Percentiles rank a stretch among this genome's conserved stretches.
Conservation (phyloP, 2,113 vertebrate species). For the Rhinolophus sinicus region DNA sequence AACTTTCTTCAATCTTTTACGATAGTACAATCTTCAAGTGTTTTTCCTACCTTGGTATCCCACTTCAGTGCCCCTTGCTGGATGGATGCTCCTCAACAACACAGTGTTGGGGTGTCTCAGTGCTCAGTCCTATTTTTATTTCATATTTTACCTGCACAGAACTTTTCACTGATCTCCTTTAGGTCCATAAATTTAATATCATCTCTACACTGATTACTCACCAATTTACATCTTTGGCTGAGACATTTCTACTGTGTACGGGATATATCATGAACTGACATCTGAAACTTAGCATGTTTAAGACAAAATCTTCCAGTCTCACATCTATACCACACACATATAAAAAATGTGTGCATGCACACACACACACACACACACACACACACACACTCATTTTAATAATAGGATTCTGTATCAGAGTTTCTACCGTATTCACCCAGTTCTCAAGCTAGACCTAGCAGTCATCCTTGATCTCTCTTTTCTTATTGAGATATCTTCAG, state of each 20-base stretch:
- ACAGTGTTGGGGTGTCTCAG: background rate
- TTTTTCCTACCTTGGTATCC: background rate
- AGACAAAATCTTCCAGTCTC: background rate
- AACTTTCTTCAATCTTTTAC: background rate
- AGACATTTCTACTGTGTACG: background rate
- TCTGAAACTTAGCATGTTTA: background rate
- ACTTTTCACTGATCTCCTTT: background rate
- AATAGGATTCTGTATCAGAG: background rate
- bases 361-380: background rate
- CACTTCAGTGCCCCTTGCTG: background rate
- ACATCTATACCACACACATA: background rate
- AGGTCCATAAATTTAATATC: background rate
- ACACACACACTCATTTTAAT: background rate
- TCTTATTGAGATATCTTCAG: background rate
- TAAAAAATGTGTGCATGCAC: background rate
- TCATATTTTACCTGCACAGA: background rate
- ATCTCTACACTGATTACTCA: background rate
- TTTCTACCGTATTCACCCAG: background rate
- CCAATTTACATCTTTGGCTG: background rate
- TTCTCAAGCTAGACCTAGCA: background rate
- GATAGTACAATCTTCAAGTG: background rate
- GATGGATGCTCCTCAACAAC: background rate
- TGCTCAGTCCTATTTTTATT: background rate
- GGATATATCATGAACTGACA: background rate
- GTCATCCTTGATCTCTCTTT: background rate